Evolutionary conservation across 1,140 invertebrate species (phyloP).

Genomic region (Battus philenor): DNA sequence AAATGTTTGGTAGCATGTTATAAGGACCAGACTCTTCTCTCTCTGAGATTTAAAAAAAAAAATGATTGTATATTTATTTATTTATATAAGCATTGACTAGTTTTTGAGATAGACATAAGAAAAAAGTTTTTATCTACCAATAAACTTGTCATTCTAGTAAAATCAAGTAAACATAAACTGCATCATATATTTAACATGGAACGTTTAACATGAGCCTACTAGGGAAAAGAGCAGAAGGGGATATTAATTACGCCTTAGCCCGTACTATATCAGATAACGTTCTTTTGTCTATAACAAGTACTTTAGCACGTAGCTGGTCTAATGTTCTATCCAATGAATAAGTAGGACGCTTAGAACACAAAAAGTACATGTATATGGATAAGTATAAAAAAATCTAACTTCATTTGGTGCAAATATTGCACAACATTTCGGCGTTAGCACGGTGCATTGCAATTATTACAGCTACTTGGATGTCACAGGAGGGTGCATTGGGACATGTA

Average conservation of each 20-base stretch:
- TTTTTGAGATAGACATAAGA: no score
- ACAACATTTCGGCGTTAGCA: constrained; percentile 17
- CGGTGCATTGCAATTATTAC: constrained; percentile 61
- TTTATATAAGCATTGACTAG: no score
- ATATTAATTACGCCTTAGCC: constrained; percentile 19
- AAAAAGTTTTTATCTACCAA: no score
- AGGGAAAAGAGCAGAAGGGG: no score
- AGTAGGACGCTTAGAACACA: constrained; percentile 20
- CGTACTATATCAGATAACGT: constrained; percentile 49
- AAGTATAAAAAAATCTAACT: neutral
- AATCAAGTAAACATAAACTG: no score
- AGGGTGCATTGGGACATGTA: constrained; percentile 53
- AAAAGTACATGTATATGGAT: neutral
- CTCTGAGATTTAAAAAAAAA: no score
- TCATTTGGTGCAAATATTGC: constrained; percentile 27
- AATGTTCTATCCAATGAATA: constrained; percentile 25
- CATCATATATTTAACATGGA: no score
- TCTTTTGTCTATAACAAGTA: constrained; percentile 49
- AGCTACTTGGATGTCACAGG: constrained; percentile 60
- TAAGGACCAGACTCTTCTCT: no score
- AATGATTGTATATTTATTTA: no score
- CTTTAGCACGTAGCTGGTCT: constrained; percentile 42
- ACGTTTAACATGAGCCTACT: no score
- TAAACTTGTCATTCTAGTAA: no score
- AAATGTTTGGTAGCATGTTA: no score